A percentile compares a stretch with the other conserved stretches of the same genome.
Evolutionary conservation across 2,113 vertebrate species (phyloP).

Genomic region (Phainopepla nitens): DNA sequence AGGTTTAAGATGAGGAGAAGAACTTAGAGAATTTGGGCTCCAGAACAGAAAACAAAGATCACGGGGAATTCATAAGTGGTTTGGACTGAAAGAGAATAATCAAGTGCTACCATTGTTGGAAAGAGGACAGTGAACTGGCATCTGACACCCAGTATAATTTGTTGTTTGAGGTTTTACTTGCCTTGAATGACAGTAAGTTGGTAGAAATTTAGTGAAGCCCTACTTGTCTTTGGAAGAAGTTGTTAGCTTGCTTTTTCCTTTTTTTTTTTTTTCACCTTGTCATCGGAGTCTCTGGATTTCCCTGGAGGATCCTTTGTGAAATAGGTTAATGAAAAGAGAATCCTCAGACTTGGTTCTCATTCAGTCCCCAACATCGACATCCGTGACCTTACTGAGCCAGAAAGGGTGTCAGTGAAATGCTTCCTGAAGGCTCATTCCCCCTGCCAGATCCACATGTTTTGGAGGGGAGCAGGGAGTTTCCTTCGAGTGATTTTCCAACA

Average conservation of each 20-base stretch:
- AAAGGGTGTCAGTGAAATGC: conserved; percentile 26
- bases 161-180: conserved; percentile 14
- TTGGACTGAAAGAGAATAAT: conserved; percentile 13
- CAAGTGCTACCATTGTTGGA: neutral
- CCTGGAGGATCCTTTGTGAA: conserved; percentile 54
- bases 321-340: conserved; percentile 62
- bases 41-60: neutral
- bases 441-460: neutral
- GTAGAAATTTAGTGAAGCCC: conserved; percentile 22
- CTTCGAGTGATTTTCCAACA: conserved; percentile 51
- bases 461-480: conserved; percentile 47
- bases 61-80: neutral
- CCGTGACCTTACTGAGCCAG: conserved; percentile 60
- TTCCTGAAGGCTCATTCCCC: conserved; percentile 16
- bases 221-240: conserved; percentile 50
- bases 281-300: conserved; percentile 50
- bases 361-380: conserved; percentile 47
- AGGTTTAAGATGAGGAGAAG: conserved; percentile 4
- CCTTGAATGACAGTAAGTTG: conserved; percentile 2
- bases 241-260: conserved; percentile 33
- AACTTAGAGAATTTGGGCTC: neutral
- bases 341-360: conserved; percentile 46
- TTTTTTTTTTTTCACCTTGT: conserved; percentile 47
- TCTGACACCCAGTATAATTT: neutral
- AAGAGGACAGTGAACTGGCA: conserved; percentile 11